Evolutionary conservation across 2,797 vertebrate species (phyloP).

Genomic region (Acanthis flammea): DNA sequence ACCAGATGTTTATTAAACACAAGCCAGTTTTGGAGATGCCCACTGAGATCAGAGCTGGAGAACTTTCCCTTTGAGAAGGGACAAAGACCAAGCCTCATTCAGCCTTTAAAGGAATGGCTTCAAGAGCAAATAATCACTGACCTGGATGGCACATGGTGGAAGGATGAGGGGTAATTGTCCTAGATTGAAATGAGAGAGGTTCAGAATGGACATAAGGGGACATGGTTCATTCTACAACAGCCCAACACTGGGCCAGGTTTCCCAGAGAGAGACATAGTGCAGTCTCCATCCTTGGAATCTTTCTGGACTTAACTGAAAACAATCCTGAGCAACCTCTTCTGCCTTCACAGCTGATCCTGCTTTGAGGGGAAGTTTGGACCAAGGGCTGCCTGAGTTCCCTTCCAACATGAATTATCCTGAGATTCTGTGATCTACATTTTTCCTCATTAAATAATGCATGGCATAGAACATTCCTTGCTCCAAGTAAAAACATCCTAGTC

Average conservation of each 20-base stretch:
- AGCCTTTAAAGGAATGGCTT: neutral
- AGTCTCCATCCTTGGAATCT: neutral
- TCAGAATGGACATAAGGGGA: neutral
- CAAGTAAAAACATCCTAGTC: neutral
- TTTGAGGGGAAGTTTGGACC: neutral
- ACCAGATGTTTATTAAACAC: neutral
- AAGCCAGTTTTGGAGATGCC: neutral
- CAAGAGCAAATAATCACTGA: neutral
- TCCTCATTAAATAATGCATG: constrained; percentile 21
- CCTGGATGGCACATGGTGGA: neutral
- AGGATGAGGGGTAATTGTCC: neutral
- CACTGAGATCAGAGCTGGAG: neutral
- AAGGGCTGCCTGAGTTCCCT: neutral
- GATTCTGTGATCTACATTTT: neutral
- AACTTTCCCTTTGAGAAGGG: neutral
- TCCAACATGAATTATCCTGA: neutral
- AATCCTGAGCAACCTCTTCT: neutral
- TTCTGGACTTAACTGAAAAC: neutral
- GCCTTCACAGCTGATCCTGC: neutral
- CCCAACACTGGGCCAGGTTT: neutral
- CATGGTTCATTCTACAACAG: neutral
- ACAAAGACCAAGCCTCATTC: neutral
- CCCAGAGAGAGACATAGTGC: neutral
- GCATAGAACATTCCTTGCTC: constrained; percentile 9
- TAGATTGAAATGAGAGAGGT: neutral